phyloP scores from a whole-genome alignment of 1,140 invertebrate genomes.

The Bicyclus anynana region DNA sequence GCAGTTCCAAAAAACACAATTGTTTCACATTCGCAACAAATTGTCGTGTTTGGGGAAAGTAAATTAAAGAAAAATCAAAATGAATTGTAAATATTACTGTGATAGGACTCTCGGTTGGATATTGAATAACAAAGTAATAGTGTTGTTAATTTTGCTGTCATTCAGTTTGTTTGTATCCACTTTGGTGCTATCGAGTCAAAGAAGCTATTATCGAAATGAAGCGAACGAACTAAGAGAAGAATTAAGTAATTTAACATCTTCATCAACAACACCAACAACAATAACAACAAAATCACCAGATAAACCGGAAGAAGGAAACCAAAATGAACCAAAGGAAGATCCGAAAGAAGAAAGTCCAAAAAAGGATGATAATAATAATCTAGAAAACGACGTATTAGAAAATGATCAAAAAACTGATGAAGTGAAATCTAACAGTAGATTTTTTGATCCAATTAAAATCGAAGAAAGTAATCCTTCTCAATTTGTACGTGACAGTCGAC shows the following conservation, averaged over 20 bases:
- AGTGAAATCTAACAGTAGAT: no score
- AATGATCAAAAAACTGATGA: no score
- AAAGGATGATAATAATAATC: no score
- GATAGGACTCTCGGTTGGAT: slow-evolving; percentile 48
- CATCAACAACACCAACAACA: slow-evolving; percentile 8
- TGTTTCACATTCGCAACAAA: not conserved
- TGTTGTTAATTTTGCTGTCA: slow-evolving; percentile 51
- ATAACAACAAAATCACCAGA: not conserved
- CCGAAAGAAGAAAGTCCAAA: no score
- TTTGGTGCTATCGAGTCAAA: slow-evolving; percentile 48
- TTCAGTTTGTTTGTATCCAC: slow-evolving; percentile 63
- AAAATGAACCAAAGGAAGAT: no score
- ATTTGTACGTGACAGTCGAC: not conserved
- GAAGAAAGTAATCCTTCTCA: not conserved
- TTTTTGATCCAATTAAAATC: no score
- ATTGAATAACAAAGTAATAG: slow-evolving; percentile 63
- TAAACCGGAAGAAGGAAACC: not conserved
- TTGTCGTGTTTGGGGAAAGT: not conserved
- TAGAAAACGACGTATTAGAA: no score
- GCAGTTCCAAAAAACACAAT: not conserved
- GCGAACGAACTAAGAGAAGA: slow-evolving; percentile 31
- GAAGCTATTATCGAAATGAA: slow-evolving; percentile 37
- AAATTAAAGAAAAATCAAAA: slow-evolving; percentile 25
- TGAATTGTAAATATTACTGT: slow-evolving; percentile 53
- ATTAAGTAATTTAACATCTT: slow-evolving; percentile 14